Conservation (phyloP, 2,888 invertebrate species). For the Allygus modestus region DNA sequence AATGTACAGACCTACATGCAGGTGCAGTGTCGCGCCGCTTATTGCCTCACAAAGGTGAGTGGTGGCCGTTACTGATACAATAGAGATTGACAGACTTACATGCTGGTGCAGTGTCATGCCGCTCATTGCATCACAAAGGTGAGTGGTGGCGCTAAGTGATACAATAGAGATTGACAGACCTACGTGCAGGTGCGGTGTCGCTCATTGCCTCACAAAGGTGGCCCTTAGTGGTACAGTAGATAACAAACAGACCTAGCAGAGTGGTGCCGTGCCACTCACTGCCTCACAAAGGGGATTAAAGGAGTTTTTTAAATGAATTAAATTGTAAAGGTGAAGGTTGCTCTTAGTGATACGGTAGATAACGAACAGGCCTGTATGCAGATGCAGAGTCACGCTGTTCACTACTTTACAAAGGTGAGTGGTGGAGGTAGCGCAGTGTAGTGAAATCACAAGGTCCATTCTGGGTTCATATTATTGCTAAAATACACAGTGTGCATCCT, state of each 20-base stretch:
- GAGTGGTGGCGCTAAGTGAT: constrained; percentile 87
- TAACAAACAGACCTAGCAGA: constrained; percentile 95
- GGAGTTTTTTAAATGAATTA: too few species aligned
- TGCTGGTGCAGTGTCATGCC: constrained; percentile 93
- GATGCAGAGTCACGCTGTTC: constrained; percentile 93
- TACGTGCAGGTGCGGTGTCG: constrained; percentile 95
- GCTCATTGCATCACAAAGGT: constrained; percentile 95
- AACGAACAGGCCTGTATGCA: constrained; percentile 95
- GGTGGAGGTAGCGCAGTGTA: too few species aligned
- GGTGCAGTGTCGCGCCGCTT: constrained; percentile 93
- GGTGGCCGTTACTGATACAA: constrained; percentile 92
- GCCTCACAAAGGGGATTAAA: constrained; percentile 91
- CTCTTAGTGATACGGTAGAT: constrained; percentile 96
- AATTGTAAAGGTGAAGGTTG: constrained; percentile 76
- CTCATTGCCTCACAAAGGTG: constrained; percentile 94
- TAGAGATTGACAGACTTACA: constrained; percentile 95
- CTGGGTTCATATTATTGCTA: too few species aligned
- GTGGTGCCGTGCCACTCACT: constrained; percentile 92
- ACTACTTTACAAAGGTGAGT: constrained; percentile 91
- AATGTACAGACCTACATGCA: constrained; percentile 96
- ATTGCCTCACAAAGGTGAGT: constrained; percentile 91
- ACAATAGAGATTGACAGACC: constrained; percentile 95
- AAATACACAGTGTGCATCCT: too few species aligned
- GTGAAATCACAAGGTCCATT: too few species aligned
- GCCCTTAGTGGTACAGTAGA: constrained; percentile 97